phyloP scores from a whole-genome alignment of 2,888 invertebrate genomes.

The Argyresthia albistria region DNA sequence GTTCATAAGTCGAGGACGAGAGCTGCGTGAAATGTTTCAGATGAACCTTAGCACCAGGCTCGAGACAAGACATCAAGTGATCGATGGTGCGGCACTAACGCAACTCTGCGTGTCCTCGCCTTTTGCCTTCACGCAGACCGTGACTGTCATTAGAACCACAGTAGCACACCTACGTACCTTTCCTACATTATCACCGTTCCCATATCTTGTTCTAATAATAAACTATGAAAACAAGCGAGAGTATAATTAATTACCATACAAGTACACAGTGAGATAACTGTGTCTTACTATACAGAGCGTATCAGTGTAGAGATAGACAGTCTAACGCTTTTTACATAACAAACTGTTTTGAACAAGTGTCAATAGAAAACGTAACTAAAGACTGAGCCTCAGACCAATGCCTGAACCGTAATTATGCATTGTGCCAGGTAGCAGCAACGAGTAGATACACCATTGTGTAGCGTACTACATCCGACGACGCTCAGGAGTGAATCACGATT shows the following conservation, averaged over 20 bases:
- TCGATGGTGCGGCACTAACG: constrained; percentile 16
- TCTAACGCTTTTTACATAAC: constrained; percentile 6
- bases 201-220: too few species aligned
- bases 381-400: not conserved
- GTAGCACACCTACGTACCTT: too few species aligned
- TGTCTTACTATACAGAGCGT: constrained; percentile 12
- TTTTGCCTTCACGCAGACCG: constrained; percentile 19
- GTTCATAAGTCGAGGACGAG: too few species aligned
- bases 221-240: too few species aligned
- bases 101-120: constrained; percentile 23
- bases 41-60: too few species aligned
- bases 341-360: not conserved
- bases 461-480: not conserved
- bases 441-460: not conserved
- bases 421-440: not conserved
- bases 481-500: not conserved
- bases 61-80: not conserved
- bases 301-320: constrained; percentile 1
- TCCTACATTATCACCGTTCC: too few species aligned
- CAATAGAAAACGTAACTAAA: not conserved
- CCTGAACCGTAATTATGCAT: not conserved
- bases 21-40: too few species aligned
- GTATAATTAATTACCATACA: too few species aligned
- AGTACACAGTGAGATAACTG: too few species aligned
- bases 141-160: constrained; percentile 19